Base-by-base conservation (phyloP, 1,140 invertebrate genomes). In the Bombus cullumanus region DNA sequence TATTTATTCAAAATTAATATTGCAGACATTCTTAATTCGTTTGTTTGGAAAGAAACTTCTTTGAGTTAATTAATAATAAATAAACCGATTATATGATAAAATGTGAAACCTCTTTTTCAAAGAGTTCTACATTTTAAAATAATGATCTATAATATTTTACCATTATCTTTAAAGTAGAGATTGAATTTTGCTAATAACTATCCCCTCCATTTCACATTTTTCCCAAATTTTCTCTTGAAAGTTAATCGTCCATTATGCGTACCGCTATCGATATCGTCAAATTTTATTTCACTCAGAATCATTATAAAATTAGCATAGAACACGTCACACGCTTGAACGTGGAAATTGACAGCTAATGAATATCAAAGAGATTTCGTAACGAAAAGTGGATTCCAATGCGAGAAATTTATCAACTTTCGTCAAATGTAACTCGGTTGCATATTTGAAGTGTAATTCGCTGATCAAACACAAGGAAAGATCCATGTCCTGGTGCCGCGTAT, bases 321-420 rank as follows among this genome's bases (percentile, higher is more conserved):
- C 1, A 73, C 18, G 3, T 31, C n/a, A 39, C 5, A 13, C 15
- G n/a, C 6, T 28, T 12, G 34, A 39, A 68, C 4, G 31, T 25
- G 28, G 43, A 71, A 57, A 57, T 37, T 18, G 28, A 37, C 9
- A 43, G n/a, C 25, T 28, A 47, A 25, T 31, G 68, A 72, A 72
- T 72, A 39, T 34, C 53, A 34, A n/a, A 47, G 18, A 31, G n/a
- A 73, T n/a, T 73, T 73, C 37, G 25, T 28, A 53, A 53, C 6
- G 47, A 22, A 76, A 83, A 39, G 34, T 34, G 62, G 31, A 77
- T 68, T 15, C 15, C n/a, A 57, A 31, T 47, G 57, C 10, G 41
- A 43, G 43, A 77, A 77, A 81, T 37, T 79, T 12, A 31, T 41
- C 2, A 79, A 25, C 43, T 72, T 72, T 81, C 6, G 43, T 28